These are phyloP conservation scores for Drosophila insularis DNA, from an alignment of 1,140 invertebrate species.

Conservation along the genomic window DNA sequence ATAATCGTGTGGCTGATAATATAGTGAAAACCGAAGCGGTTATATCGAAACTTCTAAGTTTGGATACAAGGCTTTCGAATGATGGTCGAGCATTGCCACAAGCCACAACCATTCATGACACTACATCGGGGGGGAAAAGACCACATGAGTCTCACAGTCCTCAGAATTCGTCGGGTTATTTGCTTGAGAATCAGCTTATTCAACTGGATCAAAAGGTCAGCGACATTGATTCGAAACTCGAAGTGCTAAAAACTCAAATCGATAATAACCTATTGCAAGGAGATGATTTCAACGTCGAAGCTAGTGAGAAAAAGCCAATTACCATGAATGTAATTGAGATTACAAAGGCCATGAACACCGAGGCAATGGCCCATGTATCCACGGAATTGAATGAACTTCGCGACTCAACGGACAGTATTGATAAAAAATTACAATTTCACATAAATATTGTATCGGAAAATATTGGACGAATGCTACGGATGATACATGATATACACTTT, in stretches of 20 bases:
- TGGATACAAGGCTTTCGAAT: constrained; percentile 89
- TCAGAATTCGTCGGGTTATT: constrained; percentile 44
- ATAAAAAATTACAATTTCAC: constrained; percentile 92
- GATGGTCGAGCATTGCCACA: constrained; percentile 51
- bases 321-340: constrained; percentile 91
- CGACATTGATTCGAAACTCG: constrained; percentile 90
- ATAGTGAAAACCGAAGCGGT: constrained; percentile 92
- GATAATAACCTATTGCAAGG: constrained; percentile 90
- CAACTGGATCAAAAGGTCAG: constrained; percentile 91
- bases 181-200: constrained; percentile 86
- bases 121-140: background rate
- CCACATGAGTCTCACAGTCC: background rate
- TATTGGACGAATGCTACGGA: constrained; percentile 88
- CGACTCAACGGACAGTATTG: constrained; percentile 89
- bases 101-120: background rate
- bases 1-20: constrained; percentile 90
- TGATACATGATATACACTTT: constrained; percentile 91
- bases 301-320: constrained; percentile 92
- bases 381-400: constrained; percentile 89
- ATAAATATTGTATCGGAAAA: constrained; percentile 92
- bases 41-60: constrained; percentile 87
- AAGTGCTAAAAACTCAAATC: constrained; percentile 90
- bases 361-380: constrained; percentile 89
- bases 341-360: constrained; percentile 89
- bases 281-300: constrained; percentile 92